These are phyloP conservation scores for Dyspetes luteomarginatus DNA, from an alignment of 2,888 invertebrate genomes.

Conservation along the genomic window DNA sequence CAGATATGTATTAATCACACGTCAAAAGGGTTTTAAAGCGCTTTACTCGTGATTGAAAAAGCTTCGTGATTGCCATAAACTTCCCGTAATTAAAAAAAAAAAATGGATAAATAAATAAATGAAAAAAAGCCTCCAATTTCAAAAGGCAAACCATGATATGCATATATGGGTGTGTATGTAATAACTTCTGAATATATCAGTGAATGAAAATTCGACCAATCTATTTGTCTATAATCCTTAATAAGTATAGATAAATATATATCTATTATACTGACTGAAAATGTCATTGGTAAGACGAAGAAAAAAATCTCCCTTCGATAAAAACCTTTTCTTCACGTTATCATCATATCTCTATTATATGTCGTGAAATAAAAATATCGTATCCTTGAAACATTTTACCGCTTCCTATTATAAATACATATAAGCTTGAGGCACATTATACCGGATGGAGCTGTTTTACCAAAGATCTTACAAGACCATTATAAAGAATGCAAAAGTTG, in stretches of 20 bases:
- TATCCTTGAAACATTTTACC: slow-evolving; percentile 42
- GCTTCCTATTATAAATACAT: slow-evolving; percentile 50
- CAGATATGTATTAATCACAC: slow-evolving; percentile 50
- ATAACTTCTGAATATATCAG: slow-evolving; percentile 55
- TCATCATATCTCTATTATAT: slow-evolving; percentile 47
- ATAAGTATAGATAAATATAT: slow-evolving; percentile 49
- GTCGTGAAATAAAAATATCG: slow-evolving; percentile 35
- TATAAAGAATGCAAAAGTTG: slow-evolving; percentile 34
- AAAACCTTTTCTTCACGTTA: slow-evolving; percentile 38
- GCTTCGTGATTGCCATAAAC: slow-evolving; percentile 47
- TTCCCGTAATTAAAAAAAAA: slow-evolving; percentile 1
- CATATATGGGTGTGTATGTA: slow-evolving; percentile 60
- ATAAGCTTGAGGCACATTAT: slow-evolving; percentile 47
- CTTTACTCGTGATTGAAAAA: slow-evolving; percentile 41
- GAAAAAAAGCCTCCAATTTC: slow-evolving; percentile 10
- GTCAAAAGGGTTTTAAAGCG: slow-evolving; percentile 42
- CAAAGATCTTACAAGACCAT: slow-evolving; percentile 51
- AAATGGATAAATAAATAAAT: background rate
- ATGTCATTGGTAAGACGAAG: background rate
- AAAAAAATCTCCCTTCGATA: slow-evolving; percentile 9
- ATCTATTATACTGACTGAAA: slow-evolving; percentile 24
- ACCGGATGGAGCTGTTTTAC: slow-evolving; percentile 60
- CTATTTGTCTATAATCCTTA: slow-evolving; percentile 78
- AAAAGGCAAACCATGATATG: slow-evolving; percentile 9
- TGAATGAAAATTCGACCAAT: slow-evolving; percentile 79